These are phyloP conservation scores for Fopius arisanus DNA, from an alignment of 1,140 invertebrate species.

Conservation along the genomic window DNA sequence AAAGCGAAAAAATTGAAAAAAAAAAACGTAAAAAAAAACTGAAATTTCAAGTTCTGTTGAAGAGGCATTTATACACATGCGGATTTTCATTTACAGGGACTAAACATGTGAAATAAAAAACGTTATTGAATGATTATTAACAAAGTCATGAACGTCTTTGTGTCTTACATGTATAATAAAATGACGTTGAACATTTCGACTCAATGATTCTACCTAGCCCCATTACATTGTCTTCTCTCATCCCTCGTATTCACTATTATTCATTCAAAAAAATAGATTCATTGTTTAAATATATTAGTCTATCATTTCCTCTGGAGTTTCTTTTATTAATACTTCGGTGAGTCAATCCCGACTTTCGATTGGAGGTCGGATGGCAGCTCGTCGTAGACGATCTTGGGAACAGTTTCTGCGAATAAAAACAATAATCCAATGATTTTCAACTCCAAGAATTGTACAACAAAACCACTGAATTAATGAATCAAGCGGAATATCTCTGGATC, in stretches of 20 bases:
- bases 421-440: constrained; percentile 9
- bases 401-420: constrained; percentile 73
- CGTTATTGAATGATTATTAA: constrained; percentile 5
- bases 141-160: constrained; percentile 11
- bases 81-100: neutral
- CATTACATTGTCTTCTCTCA: neutral
- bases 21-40: neutral
- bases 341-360: constrained; percentile 73
- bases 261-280: neutral
- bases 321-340: constrained; percentile 17
- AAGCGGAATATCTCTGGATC: too few relatives aligned
- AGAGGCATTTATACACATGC: constrained; percentile 3
- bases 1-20: constrained; percentile 3
- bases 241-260: neutral
- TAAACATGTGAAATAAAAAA: constrained; percentile 15
- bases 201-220: neutral
- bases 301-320: neutral
- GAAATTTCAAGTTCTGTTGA: neutral
- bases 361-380: constrained; percentile 78
- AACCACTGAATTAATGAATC: too few relatives aligned
- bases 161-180: constrained; percentile 11
- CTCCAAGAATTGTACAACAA: too few relatives aligned
- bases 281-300: neutral
- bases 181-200: constrained; percentile 8
- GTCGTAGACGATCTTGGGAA: constrained; percentile 80